Base-by-base conservation (phyloP, 1,140 invertebrate genomes). In the Asobara japonica region DNA sequence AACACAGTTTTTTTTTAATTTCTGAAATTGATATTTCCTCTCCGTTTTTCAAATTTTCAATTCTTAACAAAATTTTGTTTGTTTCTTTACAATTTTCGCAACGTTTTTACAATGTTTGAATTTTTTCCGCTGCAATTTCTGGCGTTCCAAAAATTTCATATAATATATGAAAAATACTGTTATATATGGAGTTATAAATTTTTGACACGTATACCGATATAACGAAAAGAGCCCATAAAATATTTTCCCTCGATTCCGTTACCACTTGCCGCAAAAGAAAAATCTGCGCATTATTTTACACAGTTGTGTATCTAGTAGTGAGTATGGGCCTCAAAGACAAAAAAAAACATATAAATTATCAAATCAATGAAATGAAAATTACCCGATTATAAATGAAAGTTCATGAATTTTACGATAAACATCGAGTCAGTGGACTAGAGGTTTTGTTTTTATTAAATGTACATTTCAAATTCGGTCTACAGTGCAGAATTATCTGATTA, bases 391-490 rank as follows among this genome's bases (percentile, higher is more conserved):
- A 56, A 25, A 25, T 56, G 16, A 51, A 51, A 16, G 51, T 56
- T 56, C 13, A 27, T 56, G 22, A 25, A 56, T 56, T 56, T 20
- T 7, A 56, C 25, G 22, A 56, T 25, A 25, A 22, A 56, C 20
- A 56, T 56, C 20, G 7, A 18, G 18, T 8, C 20, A 56, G 6
- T 56, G 51, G 51, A 56, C 51, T 56, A 56, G 51, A 56, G 51
- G 51, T 56, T 56, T n/a, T n/a, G n/a, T n/a, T n/a, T n/a, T 56
- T 56, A 56, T 56, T 56, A 22, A 56, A 56, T 56, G 51, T 56
- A 56, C 51, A 56, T 25, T 56, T 56, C 18, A 25, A 56, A 56
- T 56, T 56, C 51, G 51, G 22, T 56, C 51, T 56, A 56, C 51
- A 56, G 51, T 56, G 51, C 51, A 25, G 51, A 22, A 56, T 56